Evolutionary conservation across 2,113 vertebrate species (phyloP), one percentile per base, ranked within the genome.

Genomic region (Meriones unguiculatus): DNA sequence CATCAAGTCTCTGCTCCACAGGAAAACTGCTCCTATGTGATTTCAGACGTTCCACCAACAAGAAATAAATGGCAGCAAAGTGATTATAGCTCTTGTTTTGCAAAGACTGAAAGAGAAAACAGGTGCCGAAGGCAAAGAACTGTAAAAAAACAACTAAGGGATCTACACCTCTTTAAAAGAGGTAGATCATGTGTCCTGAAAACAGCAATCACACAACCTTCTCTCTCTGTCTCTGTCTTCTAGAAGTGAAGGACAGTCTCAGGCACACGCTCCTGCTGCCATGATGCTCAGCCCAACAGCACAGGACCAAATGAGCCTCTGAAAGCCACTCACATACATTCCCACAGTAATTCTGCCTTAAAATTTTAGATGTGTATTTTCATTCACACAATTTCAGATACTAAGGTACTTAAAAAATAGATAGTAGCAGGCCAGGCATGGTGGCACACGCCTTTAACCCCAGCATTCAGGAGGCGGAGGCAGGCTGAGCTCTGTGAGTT

Each of bases 61-160:
- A 98, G 98, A 99, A 99, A 98, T 99, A 99, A 98, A 99, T 99
- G 95, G 99, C 99, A 98, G 99, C 99, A 97, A 99, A 99, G 98
- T 99, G 99, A 98, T 99, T 99, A 96, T 99, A 99, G 98, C 99
- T 99, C 98, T 99, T 99, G 98, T 99, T 99, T 98, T 99, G 99
- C 96, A 99, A 98, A 95, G 99, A 99, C 99, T 99, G 98, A 89
- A 95, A 10, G 32, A 98, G 64, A 98, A 93, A 95, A 90, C 81
- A 80, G 28, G 9, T 41, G 38, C 82, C 69, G 30, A 90, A 65
- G 75, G 85, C 80, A 52, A 46, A 80, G 90, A 84, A 77, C 2
- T 13, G 35, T 82, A 78, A 93, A 80, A 80, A 89, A 90, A 12
- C 87, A 87, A 91, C 10, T 5, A 30, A 73, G 17, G 35, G 72